phyloP scores from a whole-genome alignment of 2,113 vertebrate species.

The Dasyornis broadbenti region DNA sequence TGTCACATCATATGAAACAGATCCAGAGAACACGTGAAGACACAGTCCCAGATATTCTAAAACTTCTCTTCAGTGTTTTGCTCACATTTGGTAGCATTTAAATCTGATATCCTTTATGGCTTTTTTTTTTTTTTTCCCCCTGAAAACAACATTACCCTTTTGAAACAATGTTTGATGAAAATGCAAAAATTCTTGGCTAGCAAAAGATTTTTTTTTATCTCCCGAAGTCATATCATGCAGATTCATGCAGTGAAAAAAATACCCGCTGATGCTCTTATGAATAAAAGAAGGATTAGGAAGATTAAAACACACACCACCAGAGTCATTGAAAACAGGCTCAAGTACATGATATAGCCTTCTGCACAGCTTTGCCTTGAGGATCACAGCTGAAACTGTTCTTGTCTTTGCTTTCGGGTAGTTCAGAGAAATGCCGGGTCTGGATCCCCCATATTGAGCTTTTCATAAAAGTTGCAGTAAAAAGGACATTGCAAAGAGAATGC shows the following conservation, averaged over 20 bases:
- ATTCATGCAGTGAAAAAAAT: background rate
- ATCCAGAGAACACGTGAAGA: constrained; percentile 2
- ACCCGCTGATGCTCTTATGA: background rate
- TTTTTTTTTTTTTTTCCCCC: background rate
- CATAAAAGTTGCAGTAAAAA: background rate
- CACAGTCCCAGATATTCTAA: constrained; percentile 33
- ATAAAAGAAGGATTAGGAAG: constrained; percentile 29
- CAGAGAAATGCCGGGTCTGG: background rate
- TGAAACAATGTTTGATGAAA: constrained; percentile 27
- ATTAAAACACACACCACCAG: background rate
- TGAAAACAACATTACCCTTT: background rate
- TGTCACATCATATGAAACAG: constrained; percentile 53
- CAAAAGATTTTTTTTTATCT: constrained; percentile 6
- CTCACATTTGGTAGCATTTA: constrained; percentile 56
- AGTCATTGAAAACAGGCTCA: background rate
- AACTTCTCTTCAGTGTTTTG: constrained; percentile 18
- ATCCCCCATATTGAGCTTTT: background rate
- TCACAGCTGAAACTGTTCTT: background rate
- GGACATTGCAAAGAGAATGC: background rate
- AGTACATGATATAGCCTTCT: background rate
- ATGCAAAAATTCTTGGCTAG: constrained; percentile 32
- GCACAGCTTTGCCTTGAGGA: background rate
- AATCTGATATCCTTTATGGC: background rate
- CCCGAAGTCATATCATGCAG: background rate
- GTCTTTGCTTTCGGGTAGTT: background rate